Evolutionary conservation across 2,888 invertebrate genomes (phyloP), one percentile per base, ranked within the genome.

Genomic region (Capitulum mitella): DNA sequence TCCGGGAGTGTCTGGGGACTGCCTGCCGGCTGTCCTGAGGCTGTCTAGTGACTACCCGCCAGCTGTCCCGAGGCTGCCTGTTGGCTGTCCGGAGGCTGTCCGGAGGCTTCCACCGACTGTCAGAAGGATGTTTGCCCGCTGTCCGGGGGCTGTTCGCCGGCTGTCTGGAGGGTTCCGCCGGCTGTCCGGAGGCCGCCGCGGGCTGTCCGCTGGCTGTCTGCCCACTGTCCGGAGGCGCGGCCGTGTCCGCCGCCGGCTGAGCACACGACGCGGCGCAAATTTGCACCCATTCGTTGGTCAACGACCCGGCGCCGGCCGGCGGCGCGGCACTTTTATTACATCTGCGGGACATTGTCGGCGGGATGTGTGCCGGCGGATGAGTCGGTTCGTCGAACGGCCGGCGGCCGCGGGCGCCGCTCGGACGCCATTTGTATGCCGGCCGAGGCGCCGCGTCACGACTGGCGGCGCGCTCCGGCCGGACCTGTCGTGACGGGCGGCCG

Each of bases 241-340:
- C n/a, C n/a, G n/a, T n/a, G n/a, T n/a, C n/a, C 16, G 14, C 6
- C 61, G n/a, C 54, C 6, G 19, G 51, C 3, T 3, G 19, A 19
- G 54, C 54, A n/a, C n/a, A 26, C n/a, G 54, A 54, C 54, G n/a
- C n/a, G 22, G 54, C 54, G 70, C 37, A 61, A 32, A 70, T 70
- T 22, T 16, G 70, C 70, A 32, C 70, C 70, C 70, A 70, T 70
- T 22, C 34, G 8, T 22, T 32, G 70, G 70, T 22, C 70, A 70
- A 70, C 70, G 70, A 70, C 70, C 70, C 14, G 61, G 10, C 29
- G 70, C 29, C 54, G 70, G 58, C 70, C 37, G 70, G 70, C 37
- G 70, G 61, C 61, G 51, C 51, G 61, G 16, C 61, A n/a, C 61
- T 61, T 61, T 61, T 70, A 70, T 70, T 70, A 70, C 70, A 37